phyloP scores from a whole-genome alignment of 2,888 invertebrate genomes.

The Urechis unicinctus region DNA sequence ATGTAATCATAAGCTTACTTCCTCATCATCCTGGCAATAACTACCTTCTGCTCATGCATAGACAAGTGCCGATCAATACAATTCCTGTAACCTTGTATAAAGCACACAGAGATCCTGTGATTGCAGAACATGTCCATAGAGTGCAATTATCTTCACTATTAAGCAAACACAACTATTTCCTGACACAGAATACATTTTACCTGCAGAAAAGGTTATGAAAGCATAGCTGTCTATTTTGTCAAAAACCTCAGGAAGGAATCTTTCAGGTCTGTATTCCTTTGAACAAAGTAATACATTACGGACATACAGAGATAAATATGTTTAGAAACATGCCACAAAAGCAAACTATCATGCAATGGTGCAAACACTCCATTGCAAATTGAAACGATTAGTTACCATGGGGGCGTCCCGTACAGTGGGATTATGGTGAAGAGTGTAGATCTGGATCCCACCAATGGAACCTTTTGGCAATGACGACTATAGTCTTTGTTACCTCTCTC shows the following conservation, averaged over 20 bases:
- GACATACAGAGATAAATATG: neutral
- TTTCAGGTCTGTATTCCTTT: constrained; percentile 23
- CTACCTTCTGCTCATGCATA: constrained; percentile 38
- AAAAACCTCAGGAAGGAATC: constrained; percentile 30
- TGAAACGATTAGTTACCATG: no score
- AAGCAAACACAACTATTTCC: no score
- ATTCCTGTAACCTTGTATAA: constrained; percentile 22
- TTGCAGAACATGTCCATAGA: no score
- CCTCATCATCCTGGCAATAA: constrained; percentile 28
- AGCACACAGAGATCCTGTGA: neutral
- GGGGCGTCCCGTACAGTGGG: constrained; percentile 29
- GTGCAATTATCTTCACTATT: no score
- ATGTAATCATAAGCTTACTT: constrained; percentile 16
- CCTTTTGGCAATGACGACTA: constrained; percentile 27
- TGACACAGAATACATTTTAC: no score
- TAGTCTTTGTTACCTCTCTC: constrained; percentile 27
- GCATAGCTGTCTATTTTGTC: constrained; percentile 28
- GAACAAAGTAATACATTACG: neutral
- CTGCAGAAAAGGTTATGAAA: constrained; percentile 37
- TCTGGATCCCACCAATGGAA: constrained; percentile 24
- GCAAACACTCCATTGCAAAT: no score
- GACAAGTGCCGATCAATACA: constrained; percentile 43
- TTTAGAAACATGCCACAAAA: no score
- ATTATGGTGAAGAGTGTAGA: constrained; percentile 36
- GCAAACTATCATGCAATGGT: no score